Conservation (phyloP, 2,113 vertebrate species). For the Lipophrys pholis region DNA sequence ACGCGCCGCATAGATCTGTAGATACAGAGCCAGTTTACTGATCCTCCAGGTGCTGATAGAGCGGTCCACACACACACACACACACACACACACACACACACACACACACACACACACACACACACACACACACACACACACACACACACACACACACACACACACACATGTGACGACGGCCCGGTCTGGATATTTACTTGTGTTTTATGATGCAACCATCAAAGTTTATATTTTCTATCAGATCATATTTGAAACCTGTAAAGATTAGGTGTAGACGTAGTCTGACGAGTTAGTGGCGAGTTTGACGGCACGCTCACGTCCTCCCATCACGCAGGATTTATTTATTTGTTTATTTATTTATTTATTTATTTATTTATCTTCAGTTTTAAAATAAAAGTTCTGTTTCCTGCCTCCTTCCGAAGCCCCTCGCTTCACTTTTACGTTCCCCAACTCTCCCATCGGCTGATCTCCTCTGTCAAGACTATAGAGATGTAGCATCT, state of each 20-base stretch:
- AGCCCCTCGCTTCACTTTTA: too few species aligned
- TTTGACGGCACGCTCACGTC: constrained; percentile 43
- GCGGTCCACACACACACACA: constrained; percentile 44
- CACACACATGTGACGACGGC: not conserved
- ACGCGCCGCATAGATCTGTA: constrained; percentile 1
- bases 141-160: too few species aligned
- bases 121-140: constrained; percentile 28
- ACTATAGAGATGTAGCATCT: too few species aligned
- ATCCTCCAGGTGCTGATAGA: constrained; percentile 56
- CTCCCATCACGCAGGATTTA: constrained; percentile 17
- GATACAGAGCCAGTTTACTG: constrained; percentile 13
- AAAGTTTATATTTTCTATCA: constrained; percentile 79
- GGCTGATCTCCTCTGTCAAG: too few species aligned
- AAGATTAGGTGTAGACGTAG: constrained; percentile 55
- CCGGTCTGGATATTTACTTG: constrained; percentile 34
- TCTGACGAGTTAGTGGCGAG: constrained; percentile 20
- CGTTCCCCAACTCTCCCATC: too few species aligned
- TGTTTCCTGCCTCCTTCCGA: too few species aligned
- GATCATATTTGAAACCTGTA: constrained; percentile 60
- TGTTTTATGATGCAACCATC: constrained; percentile 62
- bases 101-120: not conserved
- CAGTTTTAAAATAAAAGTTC: too few species aligned
- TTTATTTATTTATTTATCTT: not conserved
- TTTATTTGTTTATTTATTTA: not conserved
- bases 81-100: constrained; percentile 11